Evolutionary conservation across 1,140 invertebrate genomes (phyloP).

Genomic region (Branchinecta lynchi): DNA sequence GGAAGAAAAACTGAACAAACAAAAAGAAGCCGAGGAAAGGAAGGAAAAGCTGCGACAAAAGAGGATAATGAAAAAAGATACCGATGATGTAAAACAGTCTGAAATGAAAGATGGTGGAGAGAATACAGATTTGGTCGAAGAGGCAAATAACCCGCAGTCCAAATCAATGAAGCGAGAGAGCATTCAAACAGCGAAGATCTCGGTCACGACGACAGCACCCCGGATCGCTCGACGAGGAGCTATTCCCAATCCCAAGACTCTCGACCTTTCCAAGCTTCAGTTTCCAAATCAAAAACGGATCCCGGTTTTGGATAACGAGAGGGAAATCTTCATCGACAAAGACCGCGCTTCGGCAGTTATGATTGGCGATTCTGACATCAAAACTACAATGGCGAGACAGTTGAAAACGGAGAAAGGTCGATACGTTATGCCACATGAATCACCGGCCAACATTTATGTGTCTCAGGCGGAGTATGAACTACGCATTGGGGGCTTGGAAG

Average conservation of each 20-base stretch:
- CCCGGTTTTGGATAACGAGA: not conserved
- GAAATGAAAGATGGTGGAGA: too few relatives aligned
- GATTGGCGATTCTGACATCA: slow-evolving; percentile 63
- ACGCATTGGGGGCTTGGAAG: slow-evolving; percentile 18
- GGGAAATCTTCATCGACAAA: slow-evolving; percentile 70
- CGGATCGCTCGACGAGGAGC: not conserved
- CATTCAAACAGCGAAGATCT: not conserved
- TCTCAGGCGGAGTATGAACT: slow-evolving; percentile 20
- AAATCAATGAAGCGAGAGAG: too few relatives aligned
- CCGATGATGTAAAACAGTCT: not conserved
- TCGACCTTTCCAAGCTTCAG: not conserved
- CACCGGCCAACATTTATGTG: slow-evolving; percentile 19
- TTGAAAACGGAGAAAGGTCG: slow-evolving; percentile 19
- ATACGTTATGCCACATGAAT: slow-evolving; percentile 21
- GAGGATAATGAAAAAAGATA: not conserved
- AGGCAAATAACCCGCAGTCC: too few relatives aligned
- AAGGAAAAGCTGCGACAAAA: not conserved
- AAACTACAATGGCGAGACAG: slow-evolving; percentile 30
- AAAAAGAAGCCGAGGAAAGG: not conserved
- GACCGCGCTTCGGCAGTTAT: slow-evolving; percentile 74
- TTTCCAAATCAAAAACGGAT: not conserved
- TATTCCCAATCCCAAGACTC: not conserved
- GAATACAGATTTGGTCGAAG: too few relatives aligned
- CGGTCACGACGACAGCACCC: not conserved
- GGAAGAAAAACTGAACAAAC: not conserved